Evolutionary conservation across 1,140 invertebrate genomes (phyloP).

Genomic region (Monomorium pharaonis): DNA sequence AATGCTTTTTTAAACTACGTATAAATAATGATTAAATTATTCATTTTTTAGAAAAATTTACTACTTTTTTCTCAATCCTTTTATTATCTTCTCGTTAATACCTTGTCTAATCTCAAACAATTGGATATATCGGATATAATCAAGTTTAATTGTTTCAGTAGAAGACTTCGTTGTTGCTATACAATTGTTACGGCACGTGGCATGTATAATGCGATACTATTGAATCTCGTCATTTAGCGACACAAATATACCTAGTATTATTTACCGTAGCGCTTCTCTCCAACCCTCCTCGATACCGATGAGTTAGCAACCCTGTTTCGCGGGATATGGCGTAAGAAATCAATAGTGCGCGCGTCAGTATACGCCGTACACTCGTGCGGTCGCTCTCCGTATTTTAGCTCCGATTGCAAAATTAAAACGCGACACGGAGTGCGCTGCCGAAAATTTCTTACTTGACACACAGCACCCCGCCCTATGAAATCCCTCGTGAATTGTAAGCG

Average conservation of each 20-base stretch:
- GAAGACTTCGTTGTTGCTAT: neutral
- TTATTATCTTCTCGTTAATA: neutral
- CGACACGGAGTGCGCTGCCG: neutral
- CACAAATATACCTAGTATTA: neutral
- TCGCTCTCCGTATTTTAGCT: conserved; percentile 29
- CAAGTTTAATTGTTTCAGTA: neutral
- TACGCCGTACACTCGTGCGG: neutral
- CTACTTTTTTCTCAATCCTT: too few species aligned
- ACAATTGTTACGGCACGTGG: neutral
- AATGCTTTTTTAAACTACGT: too few species aligned
- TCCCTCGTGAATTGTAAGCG: neutral
- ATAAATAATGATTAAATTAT: too few species aligned
- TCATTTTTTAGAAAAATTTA: too few species aligned
- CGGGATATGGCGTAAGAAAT: conserved; percentile 51
- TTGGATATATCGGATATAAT: neutral
- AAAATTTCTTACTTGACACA: neutral
- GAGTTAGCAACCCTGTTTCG: conserved; percentile 20
- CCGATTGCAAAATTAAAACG: neutral
- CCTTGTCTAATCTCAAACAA: neutral
- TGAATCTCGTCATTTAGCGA: neutral
- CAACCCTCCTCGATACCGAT: neutral
- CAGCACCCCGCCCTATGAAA: neutral
- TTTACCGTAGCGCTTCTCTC: neutral
- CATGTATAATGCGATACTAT: neutral
- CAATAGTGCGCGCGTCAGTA: conserved; percentile 57